phyloP scores from a whole-genome alignment of 2,113 vertebrate species.

The Tympanuchus pallidicinctus region DNA sequence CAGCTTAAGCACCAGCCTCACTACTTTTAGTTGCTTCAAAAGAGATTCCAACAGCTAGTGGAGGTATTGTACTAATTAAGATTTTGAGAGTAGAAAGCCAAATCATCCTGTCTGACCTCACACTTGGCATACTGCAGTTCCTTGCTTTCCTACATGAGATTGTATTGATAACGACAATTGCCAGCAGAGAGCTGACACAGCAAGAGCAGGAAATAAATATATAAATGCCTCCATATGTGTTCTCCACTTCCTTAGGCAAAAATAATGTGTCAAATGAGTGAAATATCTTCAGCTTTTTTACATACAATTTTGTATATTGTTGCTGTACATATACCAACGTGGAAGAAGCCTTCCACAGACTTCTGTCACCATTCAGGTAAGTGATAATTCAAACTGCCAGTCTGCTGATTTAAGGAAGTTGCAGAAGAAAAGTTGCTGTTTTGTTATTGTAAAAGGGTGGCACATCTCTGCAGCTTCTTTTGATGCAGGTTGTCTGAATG shows the following conservation, averaged over 20 bases:
- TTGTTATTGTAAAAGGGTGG: neutral
- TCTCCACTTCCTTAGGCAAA: neutral
- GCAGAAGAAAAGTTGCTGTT: neutral
- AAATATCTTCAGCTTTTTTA: conserved; percentile 3
- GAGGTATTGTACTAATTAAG: neutral
- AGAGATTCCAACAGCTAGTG: neutral
- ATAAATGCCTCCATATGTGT: neutral
- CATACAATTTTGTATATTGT: neutral
- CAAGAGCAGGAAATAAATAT: neutral
- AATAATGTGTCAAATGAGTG: neutral
- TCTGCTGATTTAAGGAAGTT: neutral
- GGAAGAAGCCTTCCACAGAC: neutral
- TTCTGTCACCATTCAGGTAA: neutral
- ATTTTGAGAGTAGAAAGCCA: conserved; percentile 7
- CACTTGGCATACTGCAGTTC: conserved; percentile 2
- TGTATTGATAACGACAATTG: neutral
- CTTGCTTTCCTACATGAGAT: conserved; percentile 11
- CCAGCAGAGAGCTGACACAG: neutral
- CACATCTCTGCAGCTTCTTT: neutral
- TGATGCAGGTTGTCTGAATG: neutral
- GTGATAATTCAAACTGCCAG: neutral
- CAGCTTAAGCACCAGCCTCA: neutral
- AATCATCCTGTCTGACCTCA: neutral
- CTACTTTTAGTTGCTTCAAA: neutral
- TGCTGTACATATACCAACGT: neutral